Percentiles rank a stretch among this genome's conserved stretches.
Evolutionary conservation across 2,797 vertebrate genomes (phyloP).

Genomic region (Dermochelys coriacea): DNA sequence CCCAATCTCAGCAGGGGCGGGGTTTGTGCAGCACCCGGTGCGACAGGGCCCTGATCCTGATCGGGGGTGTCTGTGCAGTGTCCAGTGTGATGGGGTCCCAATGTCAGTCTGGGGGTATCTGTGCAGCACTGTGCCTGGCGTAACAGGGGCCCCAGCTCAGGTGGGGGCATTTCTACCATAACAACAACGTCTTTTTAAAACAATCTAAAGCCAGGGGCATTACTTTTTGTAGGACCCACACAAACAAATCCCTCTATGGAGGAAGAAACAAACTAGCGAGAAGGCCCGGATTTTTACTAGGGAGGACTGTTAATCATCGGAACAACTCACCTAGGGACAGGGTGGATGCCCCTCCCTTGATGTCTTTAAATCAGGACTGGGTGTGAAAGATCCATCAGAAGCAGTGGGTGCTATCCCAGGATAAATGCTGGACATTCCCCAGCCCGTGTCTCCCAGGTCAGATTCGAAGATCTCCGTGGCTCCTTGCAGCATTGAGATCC

Average conservation of each 20-base stretch:
- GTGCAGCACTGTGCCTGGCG: neutral
- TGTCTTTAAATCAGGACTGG: neutral
- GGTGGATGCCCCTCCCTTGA: neutral
- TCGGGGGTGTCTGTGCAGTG: neutral
- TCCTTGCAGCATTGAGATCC: too few species aligned
- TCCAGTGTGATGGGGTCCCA: neutral
- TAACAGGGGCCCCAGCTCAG: too few species aligned
- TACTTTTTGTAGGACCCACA: neutral
- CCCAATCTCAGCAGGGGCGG: too few species aligned
- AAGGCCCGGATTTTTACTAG: neutral
- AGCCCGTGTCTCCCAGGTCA: too few species aligned
- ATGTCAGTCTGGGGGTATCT: neutral
- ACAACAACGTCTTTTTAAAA: too few species aligned
- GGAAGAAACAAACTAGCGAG: neutral
- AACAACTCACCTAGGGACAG: neutral
- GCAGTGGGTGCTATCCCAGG: neutral
- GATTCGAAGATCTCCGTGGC: neutral
- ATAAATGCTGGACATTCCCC: too few species aligned
- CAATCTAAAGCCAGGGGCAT: too few species aligned
- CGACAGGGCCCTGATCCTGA: too few species aligned
- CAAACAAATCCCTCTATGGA: neutral
- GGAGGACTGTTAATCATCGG: neutral
- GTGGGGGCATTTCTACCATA: neutral
- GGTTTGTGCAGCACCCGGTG: too few species aligned
- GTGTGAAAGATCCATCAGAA: neutral